These are phyloP conservation scores for Agrotis exclamationis DNA, from an alignment of 2,888 invertebrate species.

Conservation along the genomic window DNA sequence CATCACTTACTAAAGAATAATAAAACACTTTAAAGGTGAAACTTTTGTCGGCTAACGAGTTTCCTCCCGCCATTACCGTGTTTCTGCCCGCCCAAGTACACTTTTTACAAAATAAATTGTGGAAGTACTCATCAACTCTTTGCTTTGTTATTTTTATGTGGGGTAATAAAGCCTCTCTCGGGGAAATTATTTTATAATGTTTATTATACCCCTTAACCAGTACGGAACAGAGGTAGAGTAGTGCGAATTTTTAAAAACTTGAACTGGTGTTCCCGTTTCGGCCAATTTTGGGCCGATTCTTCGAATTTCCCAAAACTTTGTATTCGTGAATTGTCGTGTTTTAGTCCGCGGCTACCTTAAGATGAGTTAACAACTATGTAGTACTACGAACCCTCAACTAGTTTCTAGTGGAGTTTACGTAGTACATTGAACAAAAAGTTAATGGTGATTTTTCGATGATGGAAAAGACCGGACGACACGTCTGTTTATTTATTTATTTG, in stretches of 20 bases:
- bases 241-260: not conserved
- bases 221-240: not conserved
- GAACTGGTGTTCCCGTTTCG: no score
- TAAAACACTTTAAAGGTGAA: slow-evolving; percentile 68
- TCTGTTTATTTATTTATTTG: no score
- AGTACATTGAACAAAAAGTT: no score
- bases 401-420: no score
- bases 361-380: no score
- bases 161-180: slow-evolving; percentile 42
- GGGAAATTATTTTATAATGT: slow-evolving; percentile 47
- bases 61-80: slow-evolving; percentile 48
- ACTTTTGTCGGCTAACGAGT: slow-evolving; percentile 66
- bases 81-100: slow-evolving; percentile 32
- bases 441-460: no score
- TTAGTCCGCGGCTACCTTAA: no score
- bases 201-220: slow-evolving; percentile 7
- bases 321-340: no score
- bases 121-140: slow-evolving; percentile 49
- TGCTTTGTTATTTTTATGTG: slow-evolving; percentile 54
- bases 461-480: no score
- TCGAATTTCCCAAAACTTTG: no score
- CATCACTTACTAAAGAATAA: slow-evolving; percentile 61
- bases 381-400: no score
- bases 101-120: slow-evolving; percentile 59
- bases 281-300: no score